Base-by-base conservation (phyloP, 1,140 invertebrate species). In the Himalopsyche phryganea region DNA sequence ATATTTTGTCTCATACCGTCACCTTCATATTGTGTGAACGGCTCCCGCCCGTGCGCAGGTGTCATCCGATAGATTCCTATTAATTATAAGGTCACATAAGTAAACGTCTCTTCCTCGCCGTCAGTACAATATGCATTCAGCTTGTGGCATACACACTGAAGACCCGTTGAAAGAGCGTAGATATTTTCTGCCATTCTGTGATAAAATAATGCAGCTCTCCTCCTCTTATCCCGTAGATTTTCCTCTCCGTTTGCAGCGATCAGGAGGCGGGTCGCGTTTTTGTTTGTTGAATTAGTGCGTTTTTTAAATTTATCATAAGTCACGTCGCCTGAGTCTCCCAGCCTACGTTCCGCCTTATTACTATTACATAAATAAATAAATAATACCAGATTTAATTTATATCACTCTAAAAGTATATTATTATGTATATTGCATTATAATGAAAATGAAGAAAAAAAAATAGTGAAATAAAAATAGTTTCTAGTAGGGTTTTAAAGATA, bases 161-260 rank as follows among this genome's bases (percentile, higher is more conserved):
- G 61, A 59, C 56, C 51, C 47, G 61, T 55, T 35, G 48, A 50
- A 63, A 46, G 61, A 63, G 61, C 56, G 61, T 59, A 63, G 61
- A 59, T 55, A 55, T 49, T 58, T 63, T 63, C 61, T 63, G 61
- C 61, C 61, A 32, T 63, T 63, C 61, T 63, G 61, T 63, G 61
- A 63, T 63, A 62, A 63, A 58, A 55, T 62, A 53, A 58, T 63
- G 61, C 61, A 63, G 61, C 61, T 63, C 40, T 48, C 33, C 38
- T 55, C 20, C 20, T n/a, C 9, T 44, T 28, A 11, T 49, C 48
- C 20, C 6, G 10, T 50, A 32, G 19, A 15, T 10, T 38, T n/a
- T 23, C 32, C 23, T n/a, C 38, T 20, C 13, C 20, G 23, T 9
- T 33, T 45, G 35, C 23, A 45, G 6, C 28, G 17, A 15, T 4